These are phyloP conservation scores for Ceuthmochares aereus DNA, from an alignment of 2,113 vertebrate species.

Conservation along the genomic window DNA sequence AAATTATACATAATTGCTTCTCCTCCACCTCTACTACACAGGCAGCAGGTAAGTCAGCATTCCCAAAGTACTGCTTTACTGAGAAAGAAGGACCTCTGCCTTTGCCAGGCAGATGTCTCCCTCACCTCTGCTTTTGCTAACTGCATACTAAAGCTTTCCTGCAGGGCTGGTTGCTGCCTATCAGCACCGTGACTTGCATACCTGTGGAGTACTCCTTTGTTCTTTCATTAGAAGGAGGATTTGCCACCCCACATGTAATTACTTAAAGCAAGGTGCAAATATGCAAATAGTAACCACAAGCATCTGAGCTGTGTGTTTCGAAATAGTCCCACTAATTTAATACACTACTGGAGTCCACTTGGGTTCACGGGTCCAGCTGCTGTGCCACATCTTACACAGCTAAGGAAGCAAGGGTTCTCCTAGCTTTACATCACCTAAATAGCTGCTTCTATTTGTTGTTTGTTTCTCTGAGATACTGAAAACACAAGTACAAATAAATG, in stretches of 20 bases:
- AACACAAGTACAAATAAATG: background rate
- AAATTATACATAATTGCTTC: conserved; percentile 12
- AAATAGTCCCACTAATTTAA: background rate
- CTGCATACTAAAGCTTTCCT: background rate
- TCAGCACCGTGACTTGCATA: background rate
- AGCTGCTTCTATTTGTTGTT: background rate
- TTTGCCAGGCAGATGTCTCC: background rate
- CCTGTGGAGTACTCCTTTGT: background rate
- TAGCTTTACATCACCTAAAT: background rate
- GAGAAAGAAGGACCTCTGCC: background rate
- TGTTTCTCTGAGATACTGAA: background rate
- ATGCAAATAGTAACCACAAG: background rate
- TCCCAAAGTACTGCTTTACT: background rate
- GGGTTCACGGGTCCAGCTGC: background rate
- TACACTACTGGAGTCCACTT: background rate
- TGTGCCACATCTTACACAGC: background rate
- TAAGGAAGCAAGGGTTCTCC: background rate
- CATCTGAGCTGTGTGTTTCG: background rate
- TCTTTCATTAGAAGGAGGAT: background rate
- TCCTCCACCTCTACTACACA: background rate
- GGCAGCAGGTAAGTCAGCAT: conserved; percentile 42
- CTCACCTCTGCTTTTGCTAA: background rate
- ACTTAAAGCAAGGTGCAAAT: conserved; percentile 7
- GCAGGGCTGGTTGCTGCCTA: background rate
- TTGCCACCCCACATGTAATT: background rate